phyloP scores from a whole-genome alignment of 2,888 invertebrate genomes.

The Deilephila porcellus region DNA sequence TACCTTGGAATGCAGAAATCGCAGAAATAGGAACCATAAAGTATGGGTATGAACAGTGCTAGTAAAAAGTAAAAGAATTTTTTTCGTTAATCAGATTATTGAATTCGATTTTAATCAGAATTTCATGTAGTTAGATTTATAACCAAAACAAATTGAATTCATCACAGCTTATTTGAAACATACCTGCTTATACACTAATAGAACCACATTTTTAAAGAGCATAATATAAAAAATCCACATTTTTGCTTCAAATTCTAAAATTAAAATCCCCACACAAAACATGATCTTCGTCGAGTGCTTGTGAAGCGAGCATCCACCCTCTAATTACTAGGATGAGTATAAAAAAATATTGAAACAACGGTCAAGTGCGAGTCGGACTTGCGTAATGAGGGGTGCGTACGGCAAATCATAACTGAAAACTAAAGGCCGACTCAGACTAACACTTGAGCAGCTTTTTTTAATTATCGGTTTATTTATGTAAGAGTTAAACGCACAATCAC shows the following conservation, averaged over 20 bases:
- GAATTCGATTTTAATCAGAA: too few species aligned
- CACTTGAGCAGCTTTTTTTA: too few species aligned
- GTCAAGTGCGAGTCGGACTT: background rate
- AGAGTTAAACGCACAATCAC: too few species aligned
- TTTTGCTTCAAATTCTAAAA: background rate
- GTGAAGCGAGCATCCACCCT: slow-evolving; percentile 10
- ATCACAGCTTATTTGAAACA: background rate
- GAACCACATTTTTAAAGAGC: background rate
- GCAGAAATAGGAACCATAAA: too few species aligned
- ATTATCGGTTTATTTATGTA: too few species aligned
- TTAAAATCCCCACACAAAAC: background rate
- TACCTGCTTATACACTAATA: background rate
- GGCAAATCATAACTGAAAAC: background rate
- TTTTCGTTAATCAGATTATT: too few species aligned
- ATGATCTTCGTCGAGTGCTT: background rate
- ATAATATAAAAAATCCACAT: background rate
- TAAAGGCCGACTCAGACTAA: background rate
- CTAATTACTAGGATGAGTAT: slow-evolving; percentile 3
- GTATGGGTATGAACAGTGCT: too few species aligned
- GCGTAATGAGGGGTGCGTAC: background rate
- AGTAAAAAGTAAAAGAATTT: too few species aligned
- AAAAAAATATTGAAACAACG: background rate
- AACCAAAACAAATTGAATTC: background rate
- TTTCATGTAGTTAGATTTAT: too few species aligned
- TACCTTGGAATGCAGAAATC: too few species aligned